These are phyloP conservation scores for Cebidichthys violaceus DNA, from an alignment of 2,113 vertebrate genomes.

Conservation along the genomic window DNA sequence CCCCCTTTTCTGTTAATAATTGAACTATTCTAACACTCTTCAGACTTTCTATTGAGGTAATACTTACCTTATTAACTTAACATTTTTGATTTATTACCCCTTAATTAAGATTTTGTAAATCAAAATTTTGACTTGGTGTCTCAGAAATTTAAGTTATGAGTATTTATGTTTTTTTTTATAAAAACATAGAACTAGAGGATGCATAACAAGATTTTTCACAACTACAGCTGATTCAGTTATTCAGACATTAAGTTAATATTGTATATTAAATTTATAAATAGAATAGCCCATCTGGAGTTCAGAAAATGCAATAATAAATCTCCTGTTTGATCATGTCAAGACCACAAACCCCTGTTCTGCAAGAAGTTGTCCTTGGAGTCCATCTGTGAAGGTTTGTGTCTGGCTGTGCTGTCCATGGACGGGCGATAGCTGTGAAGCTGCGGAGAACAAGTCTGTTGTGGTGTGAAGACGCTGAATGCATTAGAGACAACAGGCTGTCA, in stretches of 20 bases:
- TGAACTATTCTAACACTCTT: too few species aligned
- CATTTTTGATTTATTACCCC: neutral
- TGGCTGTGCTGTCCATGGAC: slow-evolving; percentile 44
- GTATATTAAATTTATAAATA: neutral
- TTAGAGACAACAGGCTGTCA: slow-evolving; percentile 57
- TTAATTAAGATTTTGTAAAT: neutral
- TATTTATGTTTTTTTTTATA: neutral
- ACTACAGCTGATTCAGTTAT: neutral
- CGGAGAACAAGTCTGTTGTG: slow-evolving; percentile 70
- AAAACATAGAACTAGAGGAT: neutral
- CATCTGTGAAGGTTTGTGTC: slow-evolving; percentile 53
- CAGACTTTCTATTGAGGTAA: too few species aligned
- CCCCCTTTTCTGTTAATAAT: too few species aligned
- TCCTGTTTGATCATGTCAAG: slow-evolving; percentile 12
- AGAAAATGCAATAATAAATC: slow-evolving; percentile 2
- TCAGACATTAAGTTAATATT: neutral
- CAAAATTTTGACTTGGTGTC: neutral
- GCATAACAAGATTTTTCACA: neutral
- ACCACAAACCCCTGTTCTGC: slow-evolving; percentile 6
- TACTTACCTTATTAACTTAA: too few species aligned
- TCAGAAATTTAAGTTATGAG: neutral
- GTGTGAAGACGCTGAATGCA: slow-evolving; percentile 68
- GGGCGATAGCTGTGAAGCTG: slow-evolving; percentile 49
- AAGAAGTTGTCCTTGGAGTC: slow-evolving; percentile 16
- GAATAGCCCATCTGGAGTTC: neutral